A percentile compares a stretch with the other conserved stretches of the same genome.
These are phyloP conservation scores for Athene noctua DNA, from an alignment of 2,113 vertebrate genomes.

Conservation along the genomic window DNA sequence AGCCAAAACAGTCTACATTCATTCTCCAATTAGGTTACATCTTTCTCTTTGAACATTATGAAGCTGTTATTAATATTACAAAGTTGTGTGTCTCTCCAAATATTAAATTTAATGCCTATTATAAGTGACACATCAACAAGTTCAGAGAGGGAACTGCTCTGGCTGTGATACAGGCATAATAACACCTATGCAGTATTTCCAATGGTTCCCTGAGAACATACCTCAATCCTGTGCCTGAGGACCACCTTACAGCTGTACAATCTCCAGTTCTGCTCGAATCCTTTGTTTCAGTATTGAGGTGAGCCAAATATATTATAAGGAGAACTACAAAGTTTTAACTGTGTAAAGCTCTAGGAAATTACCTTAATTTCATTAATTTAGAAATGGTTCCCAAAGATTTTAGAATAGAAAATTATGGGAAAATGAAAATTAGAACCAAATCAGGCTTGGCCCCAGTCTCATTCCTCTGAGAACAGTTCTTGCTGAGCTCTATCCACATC, in stretches of 20 bases:
- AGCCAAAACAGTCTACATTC: slow-evolving; percentile 26
- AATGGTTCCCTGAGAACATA: rapidly evolving
- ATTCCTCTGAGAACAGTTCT: not conserved
- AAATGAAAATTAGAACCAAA: not conserved
- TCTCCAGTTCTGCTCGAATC: not conserved
- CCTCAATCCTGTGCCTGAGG: not conserved
- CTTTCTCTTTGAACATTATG: slow-evolving; percentile 38
- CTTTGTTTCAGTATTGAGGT: not conserved
- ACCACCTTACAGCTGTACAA: not conserved
- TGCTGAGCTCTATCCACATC: not conserved
- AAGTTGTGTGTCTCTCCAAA: not conserved
- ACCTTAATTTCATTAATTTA: not conserved
- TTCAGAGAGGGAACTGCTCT: not conserved
- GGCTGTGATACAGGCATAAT: not conserved
- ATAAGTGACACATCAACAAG: not conserved
- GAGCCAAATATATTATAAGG: not conserved
- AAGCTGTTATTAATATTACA: slow-evolving; percentile 7
- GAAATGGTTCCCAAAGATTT: not conserved
- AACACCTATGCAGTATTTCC: not conserved
- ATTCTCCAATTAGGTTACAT: slow-evolving; percentile 10
- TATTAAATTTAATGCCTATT: not conserved
- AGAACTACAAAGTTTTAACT: not conserved
- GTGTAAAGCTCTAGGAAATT: not conserved
- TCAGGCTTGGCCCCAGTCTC: not conserved
- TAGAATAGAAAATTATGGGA: not conserved